Base-by-base conservation (phyloP, 2,888 invertebrate genomes). In the Synergus umbraculus region DNA sequence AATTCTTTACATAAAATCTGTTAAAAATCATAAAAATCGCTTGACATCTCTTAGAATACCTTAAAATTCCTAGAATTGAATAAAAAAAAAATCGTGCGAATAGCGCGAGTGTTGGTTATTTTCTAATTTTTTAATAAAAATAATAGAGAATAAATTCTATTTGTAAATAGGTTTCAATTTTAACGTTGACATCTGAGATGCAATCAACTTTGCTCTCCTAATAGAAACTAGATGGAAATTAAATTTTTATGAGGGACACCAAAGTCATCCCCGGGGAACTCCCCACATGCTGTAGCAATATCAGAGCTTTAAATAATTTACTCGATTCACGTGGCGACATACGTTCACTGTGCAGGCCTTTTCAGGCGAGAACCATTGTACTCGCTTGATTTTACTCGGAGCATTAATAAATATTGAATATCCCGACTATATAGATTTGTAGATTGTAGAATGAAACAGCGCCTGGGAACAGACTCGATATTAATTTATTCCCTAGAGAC, bases 291-390 rank as follows among this genome's bases (percentile, higher is more conserved):
- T 73, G 69, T 29, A 73, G 54, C 69, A 54, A 73, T 73, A 73
- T 73, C 49, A 9, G 69, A 73, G 69, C 69, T 54, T 73, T 73
- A 73, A 73, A 73, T 73, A 73, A 73, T 73, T 73, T 49, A 73
- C 69, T 49, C 15, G 54, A 37, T 54, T 73, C 69, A 73, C 69
- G 69, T 73, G 69, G 69, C 69, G 69, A 49, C 69, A 37, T 73
- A 46, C 46, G 69, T 49, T 49, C 18, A 44, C 0, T 22, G 43
- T 49, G 29, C 12, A 44, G 22, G 29, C 49, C 44, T 69, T 69
- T 69, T 69, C 66, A 69, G 49, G 22, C 69, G 49, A 54, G 22
- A 46, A n/a, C 22, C 37, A 73, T 73, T 73, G 69, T 73, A 22
- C 67, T 46, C 22, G 22, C 22, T 49, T 54, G 69, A 29, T 37